Evolutionary conservation across 2,113 vertebrate genomes (phyloP).

Genomic region (Brachyistius frenatus): DNA sequence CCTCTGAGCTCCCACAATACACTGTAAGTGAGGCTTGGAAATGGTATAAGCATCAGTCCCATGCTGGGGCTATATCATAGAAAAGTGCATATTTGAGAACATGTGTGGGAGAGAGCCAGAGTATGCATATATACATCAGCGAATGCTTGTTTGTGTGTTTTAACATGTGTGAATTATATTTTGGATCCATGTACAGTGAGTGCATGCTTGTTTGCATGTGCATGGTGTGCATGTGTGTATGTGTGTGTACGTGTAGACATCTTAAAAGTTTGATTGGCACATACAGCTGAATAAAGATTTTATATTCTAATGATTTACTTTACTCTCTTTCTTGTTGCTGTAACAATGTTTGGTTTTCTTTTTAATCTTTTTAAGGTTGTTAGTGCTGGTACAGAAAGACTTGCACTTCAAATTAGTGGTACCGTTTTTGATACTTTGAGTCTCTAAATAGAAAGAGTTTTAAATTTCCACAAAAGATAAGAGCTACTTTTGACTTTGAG

Average conservation of each 20-base stretch:
- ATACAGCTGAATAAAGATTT: not conserved
- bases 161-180: slow-evolving; percentile 9
- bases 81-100: slow-evolving; percentile 16
- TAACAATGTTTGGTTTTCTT: not conserved
- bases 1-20: slow-evolving; percentile 51
- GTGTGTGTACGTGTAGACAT: not conserved
- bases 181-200: not conserved
- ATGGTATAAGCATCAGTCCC: slow-evolving; percentile 40
- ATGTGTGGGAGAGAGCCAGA: slow-evolving; percentile 32
- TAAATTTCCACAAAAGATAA: not conserved
- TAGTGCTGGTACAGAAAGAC: not conserved
- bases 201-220: slow-evolving; percentile 22
- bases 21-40: slow-evolving; percentile 52
- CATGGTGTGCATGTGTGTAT: not conserved
- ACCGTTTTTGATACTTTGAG: no score
- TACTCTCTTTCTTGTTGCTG: not conserved
- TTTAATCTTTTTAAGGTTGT: not conserved
- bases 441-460: not conserved
- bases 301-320: not conserved
- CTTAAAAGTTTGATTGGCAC: not conserved
- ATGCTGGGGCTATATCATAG: slow-evolving; percentile 23
- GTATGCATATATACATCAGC: not conserved
- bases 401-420: not conserved
- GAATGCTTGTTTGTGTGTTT: slow-evolving; percentile 23
- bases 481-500: not conserved